phyloP scores from a whole-genome alignment of 2,113 vertebrate species.

The Theropithecus gelada region DNA sequence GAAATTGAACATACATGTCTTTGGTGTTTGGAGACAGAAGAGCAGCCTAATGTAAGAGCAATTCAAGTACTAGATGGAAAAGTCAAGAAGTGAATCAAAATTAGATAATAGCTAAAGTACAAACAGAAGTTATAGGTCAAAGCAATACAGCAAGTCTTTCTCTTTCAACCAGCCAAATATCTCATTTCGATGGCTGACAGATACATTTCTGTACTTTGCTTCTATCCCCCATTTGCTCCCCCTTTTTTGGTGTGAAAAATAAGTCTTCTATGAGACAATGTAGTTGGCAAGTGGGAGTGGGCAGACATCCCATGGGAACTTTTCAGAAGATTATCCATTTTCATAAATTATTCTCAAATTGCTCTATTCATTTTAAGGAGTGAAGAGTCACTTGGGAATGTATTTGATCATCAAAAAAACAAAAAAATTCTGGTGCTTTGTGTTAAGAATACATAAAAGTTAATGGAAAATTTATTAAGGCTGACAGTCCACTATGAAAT shows the following conservation, averaged over 20 bases:
- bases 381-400: constrained; percentile 76
- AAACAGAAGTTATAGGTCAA: constrained; percentile 51
- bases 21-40: background rate
- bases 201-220: background rate
- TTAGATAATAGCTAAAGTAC: constrained; percentile 2
- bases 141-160: background rate
- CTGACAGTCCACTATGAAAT: constrained; percentile 71
- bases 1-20: background rate
- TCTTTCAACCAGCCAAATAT: background rate
- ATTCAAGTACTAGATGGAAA: background rate
- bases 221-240: background rate
- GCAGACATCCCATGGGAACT: constrained; percentile 65
- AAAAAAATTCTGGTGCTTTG: constrained; percentile 44
- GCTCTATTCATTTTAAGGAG: constrained; percentile 72
- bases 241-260: constrained; percentile 20
- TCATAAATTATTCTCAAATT: constrained; percentile 79
- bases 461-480: constrained; percentile 71
- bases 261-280: constrained; percentile 48
- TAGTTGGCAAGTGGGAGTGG: constrained; percentile 60
- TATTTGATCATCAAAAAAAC: constrained; percentile 69
- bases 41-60: background rate
- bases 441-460: constrained; percentile 75
- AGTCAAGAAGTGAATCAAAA: constrained; percentile 22
- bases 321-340: constrained; percentile 80
- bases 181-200: constrained; percentile 26